These are phyloP conservation scores for Salarias fasciatus DNA, from an alignment of 2,797 vertebrate species.

Conservation along the genomic window DNA sequence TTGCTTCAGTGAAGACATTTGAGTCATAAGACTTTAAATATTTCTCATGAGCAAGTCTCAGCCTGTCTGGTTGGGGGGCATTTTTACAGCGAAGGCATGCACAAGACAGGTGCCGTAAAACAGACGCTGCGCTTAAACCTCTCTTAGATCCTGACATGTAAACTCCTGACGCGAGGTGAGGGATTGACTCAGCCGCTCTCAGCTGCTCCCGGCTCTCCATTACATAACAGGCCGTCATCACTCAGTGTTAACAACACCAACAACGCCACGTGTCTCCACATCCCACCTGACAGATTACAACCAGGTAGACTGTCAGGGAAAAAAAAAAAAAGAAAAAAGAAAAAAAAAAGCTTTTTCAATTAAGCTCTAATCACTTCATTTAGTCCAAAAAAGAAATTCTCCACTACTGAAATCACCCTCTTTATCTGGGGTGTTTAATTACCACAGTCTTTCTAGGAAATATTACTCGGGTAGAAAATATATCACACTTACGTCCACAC, in stretches of 20 bases:
- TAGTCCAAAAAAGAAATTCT: constrained; percentile 60
- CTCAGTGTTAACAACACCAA: constrained; percentile 46
- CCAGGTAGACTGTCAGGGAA: constrained; percentile 45
- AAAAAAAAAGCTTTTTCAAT: constrained; percentile 59
- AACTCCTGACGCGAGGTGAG: constrained; percentile 43
- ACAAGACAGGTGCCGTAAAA: constrained; percentile 23
- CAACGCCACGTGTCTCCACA: constrained; percentile 45
- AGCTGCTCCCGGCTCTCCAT: constrained; percentile 22
- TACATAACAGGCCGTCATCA: constrained; percentile 55
- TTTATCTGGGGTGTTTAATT: constrained; percentile 60
- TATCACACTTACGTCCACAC: constrained; percentile 55
- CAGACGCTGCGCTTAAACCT: constrained; percentile 40
- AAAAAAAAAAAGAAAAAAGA: constrained; percentile 49
- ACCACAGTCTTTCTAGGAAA: constrained; percentile 41
- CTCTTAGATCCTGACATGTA: constrained; percentile 24
- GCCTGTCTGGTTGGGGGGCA: background rate
- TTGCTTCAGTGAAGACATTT: no score
- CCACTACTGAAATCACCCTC: constrained; percentile 56
- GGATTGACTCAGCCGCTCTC: constrained; percentile 37
- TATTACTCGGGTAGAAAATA: constrained; percentile 56
- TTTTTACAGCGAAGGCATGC: constrained; percentile 9
- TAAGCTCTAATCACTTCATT: constrained; percentile 64
- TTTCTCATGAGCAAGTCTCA: no score
- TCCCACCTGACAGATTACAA: constrained; percentile 70
- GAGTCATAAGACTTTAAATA: no score